Percentiles rank a stretch among this genome's conserved stretches.
phyloP scores from a whole-genome alignment of 35 echinoderm and acorn worm species.

The Ptychodera flava region DNA sequence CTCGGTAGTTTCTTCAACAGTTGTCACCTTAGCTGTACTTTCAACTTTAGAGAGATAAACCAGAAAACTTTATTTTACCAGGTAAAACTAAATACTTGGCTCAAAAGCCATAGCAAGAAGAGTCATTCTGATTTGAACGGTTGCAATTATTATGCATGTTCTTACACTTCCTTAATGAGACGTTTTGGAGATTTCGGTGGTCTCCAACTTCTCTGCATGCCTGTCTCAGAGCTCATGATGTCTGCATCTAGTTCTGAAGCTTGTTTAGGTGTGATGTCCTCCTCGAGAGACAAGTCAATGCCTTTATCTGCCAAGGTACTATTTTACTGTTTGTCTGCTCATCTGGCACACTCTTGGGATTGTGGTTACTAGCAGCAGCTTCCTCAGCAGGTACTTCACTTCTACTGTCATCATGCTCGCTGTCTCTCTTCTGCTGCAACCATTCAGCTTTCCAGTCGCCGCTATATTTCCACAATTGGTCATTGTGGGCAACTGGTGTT shows the following conservation, averaged over 20 bases:
- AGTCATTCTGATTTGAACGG: no score
- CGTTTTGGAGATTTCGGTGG: not conserved
- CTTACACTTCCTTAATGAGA: not conserved
- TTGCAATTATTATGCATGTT: no score
- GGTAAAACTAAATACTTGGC: no score
- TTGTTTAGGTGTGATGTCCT: not conserved
- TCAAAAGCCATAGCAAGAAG: no score
- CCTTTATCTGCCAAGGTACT: not conserved
- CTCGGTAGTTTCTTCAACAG: no score
- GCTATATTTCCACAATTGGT: conserved; percentile 21
- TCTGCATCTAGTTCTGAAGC: not conserved
- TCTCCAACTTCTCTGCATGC: not conserved
- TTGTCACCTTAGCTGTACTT: no score
- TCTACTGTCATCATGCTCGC: not conserved
- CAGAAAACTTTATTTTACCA: no score
- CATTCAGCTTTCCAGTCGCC: conserved; percentile 12
- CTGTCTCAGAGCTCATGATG: not conserved
- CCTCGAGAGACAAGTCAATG: not conserved
- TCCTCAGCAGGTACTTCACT: not conserved
- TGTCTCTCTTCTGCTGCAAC: not conserved
- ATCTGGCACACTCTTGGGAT: not conserved
- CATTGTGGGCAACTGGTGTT: conserved; percentile 25
- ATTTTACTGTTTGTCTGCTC: not conserved
- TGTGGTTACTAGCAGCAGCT: not conserved
- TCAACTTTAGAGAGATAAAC: no score